Evolutionary conservation across 2,888 invertebrate genomes (phyloP).

Genomic region (Cryptocheilus praepositus): DNA sequence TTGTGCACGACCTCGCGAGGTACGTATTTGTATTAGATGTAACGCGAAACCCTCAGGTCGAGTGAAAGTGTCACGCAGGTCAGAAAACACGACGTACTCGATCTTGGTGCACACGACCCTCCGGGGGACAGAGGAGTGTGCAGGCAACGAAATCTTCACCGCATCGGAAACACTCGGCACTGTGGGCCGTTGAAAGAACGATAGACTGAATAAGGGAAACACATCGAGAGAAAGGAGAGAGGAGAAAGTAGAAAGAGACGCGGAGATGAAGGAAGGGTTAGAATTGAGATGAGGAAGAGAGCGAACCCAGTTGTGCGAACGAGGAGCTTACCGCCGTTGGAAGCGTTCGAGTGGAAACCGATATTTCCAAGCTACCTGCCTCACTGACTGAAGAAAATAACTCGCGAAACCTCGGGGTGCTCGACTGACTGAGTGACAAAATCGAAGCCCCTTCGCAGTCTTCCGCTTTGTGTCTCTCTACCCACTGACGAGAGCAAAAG

Average conservation of each 20-base stretch:
- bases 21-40: background rate
- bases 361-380: slow-evolving; percentile 40
- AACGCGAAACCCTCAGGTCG: slow-evolving; percentile 36
- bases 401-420: slow-evolving; percentile 29
- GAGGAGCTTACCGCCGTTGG: slow-evolving; percentile 34
- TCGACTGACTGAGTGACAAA: slow-evolving; percentile 43
- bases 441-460: slow-evolving; percentile 26
- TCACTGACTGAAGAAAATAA: slow-evolving; percentile 26
- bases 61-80: slow-evolving; percentile 40
- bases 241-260: background rate
- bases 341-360: slow-evolving; percentile 44
- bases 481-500: background rate
- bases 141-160: slow-evolving; percentile 41
- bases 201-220: background rate
- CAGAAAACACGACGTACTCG: slow-evolving; percentile 42
- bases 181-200: background rate
- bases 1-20: too few species aligned
- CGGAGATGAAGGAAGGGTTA: background rate
- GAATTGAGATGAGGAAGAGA: slow-evolving; percentile 7
- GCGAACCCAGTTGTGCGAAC: slow-evolving; percentile 7
- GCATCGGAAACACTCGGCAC: slow-evolving; percentile 33
- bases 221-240: slow-evolving; percentile 3
- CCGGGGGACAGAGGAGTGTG: slow-evolving; percentile 25
- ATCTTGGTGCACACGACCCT: slow-evolving; percentile 11
- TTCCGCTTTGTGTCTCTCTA: background rate